Base-by-base conservation (phyloP, 2,888 invertebrate species). In the Rotaria sp. region DNA sequence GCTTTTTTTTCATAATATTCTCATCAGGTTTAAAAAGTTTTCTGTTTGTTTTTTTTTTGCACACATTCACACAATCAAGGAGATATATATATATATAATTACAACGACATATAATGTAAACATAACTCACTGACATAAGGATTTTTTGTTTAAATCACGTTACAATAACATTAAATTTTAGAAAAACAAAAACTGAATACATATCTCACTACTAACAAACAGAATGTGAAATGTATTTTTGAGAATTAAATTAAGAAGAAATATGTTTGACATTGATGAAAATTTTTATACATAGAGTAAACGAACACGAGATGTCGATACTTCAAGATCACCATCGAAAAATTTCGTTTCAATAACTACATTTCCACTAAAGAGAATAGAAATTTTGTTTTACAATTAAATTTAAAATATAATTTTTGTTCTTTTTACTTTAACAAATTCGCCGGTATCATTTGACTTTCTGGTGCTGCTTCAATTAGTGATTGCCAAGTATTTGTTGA, bases 371-470 rank as follows among this genome's bases (percentile, higher is more conserved):
- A 13, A 87, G 84, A 48, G 74, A 30, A 10, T 26, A 50, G 45
- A 84, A 52, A 15, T n/a, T 10, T 45, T 45, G 52, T 57, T 55
- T 41, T 24, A 48, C 30, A 26, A 26, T 87, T 4, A 67, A 15
- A 7, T 67, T 35, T 1, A 5, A 21, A 3, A n/a, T n/a, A n/a
- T n/a, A n/a, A n/a, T n/a, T n/a, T n/a, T n/a, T n/a, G n/a, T n/a
- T n/a, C n/a, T n/a, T 10, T 89, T 89, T 92, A 96, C 96, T 96
- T 98, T 88, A 99, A 93, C 87, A 98, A 94, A 91, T 95, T 95
- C 10, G 98, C 97, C n/a, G 99, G 98, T 96, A 99, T 97, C 98
- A 99, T 99, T 92, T 99, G 97, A 86, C 96, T 96, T 91, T 99
- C 98, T 0, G 99, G 98, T 0, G 99, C 98, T 21, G 99, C 98